Conservation (phyloP, 1,140 invertebrate genomes). For the Periplaneta americana region DNA sequence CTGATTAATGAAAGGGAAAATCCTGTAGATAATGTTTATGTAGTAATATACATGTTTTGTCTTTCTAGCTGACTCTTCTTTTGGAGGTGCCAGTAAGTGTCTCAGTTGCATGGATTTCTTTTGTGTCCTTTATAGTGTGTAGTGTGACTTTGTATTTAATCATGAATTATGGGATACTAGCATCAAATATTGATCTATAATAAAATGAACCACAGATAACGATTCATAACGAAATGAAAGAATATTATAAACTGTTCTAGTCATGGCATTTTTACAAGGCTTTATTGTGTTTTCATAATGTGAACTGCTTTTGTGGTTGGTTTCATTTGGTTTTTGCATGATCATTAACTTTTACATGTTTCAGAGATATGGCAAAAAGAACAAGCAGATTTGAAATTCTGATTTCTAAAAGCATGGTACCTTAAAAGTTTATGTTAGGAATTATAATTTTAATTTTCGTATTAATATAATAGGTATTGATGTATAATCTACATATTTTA, state of each 20-base stretch:
- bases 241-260: neutral
- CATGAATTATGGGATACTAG: neutral
- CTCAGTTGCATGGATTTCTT: conserved; percentile 8
- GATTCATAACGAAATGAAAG: too few species aligned
- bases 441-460: too few species aligned
- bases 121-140: neutral
- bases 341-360: neutral
- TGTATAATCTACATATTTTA: too few species aligned
- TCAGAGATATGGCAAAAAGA: neutral
- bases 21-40: neutral
- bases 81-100: conserved; percentile 83
- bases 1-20: neutral
- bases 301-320: neutral
- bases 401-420: neutral
- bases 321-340: neutral
- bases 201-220: neutral
- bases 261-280: neutral
- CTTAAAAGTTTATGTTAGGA: too few species aligned
- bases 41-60: neutral
- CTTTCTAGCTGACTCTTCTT: conserved; percentile 66
- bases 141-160: neutral
- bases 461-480: too few species aligned
- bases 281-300: neutral
- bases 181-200: neutral
- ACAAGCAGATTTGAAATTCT: neutral